phyloP scores from a whole-genome alignment of 2,888 invertebrate genomes.

The Hydraecia micacea region DNA sequence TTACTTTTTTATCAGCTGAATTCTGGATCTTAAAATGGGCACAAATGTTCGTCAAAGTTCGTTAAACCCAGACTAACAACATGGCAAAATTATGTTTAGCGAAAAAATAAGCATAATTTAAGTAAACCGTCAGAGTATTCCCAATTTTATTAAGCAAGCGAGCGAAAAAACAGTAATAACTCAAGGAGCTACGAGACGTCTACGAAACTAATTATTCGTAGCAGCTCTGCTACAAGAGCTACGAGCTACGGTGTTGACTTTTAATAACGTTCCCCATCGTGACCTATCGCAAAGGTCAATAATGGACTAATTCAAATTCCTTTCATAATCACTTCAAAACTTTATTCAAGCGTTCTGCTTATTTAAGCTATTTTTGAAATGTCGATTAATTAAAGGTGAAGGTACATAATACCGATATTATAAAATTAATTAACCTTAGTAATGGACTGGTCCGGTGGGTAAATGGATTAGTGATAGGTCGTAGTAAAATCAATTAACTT shows the following conservation, averaged over 20 bases:
- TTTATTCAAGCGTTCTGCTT: constrained; percentile 36
- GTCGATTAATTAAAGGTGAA: constrained; percentile 11
- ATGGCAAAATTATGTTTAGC: not conserved
- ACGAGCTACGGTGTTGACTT: constrained; percentile 60
- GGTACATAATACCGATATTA: not conserved
- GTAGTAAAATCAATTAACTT: not conserved
- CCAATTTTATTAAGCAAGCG: constrained; percentile 35
- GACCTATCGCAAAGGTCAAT: constrained; percentile 59
- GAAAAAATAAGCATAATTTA: constrained; percentile 15
- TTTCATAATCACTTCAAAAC: constrained; percentile 43
- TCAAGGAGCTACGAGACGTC: constrained; percentile 51
- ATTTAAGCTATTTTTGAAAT: constrained; percentile 22
- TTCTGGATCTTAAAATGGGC: not conserved
- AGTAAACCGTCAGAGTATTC: constrained; percentile 11
- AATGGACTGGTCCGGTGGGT: not conserved
- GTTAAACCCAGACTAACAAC: too few relatives aligned
- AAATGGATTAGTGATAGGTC: not conserved
- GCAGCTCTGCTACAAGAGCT: constrained; percentile 55
- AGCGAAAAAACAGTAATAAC: constrained; percentile 40
- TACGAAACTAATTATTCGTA: constrained; percentile 59
- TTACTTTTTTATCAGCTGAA: too few relatives aligned
- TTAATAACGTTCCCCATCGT: constrained; percentile 57
- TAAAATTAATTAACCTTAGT: not conserved
- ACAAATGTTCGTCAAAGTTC: not conserved
- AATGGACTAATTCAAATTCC: constrained; percentile 42